Evolutionary conservation across 1,140 invertebrate species (phyloP), one percentile per base, ranked within the genome.

Genomic region (Drosophila azteca): DNA sequence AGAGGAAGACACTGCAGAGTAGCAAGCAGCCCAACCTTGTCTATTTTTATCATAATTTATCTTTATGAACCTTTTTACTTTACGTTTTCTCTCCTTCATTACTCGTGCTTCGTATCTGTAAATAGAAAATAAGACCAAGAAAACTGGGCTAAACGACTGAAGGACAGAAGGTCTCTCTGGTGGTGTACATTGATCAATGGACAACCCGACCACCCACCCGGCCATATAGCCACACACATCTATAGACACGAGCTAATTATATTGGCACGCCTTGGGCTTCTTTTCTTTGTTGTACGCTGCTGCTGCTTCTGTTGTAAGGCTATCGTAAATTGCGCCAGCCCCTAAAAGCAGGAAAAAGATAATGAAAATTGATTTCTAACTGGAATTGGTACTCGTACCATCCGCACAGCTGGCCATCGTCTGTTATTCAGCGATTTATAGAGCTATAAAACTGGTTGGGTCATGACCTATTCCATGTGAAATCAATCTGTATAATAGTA

Each of bases 311-410:
- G 26, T 11, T 15, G 13, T 59, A 26, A 26, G 17, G 54, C 15
- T 41, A 48, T 53, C 61, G 70, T 74, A 66, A 58, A 74, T 74
- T 74, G 67, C 75, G 52, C 22, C 58, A 46, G 59, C 70, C 69
- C 62, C 64, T 43, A 88, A 87, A 88, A 83, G 83, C 50, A 74
- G 77, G 64, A 77, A 50, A 50, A 26, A 65, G 79, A 87, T 77
- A 84, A 87, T 73, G 52, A 54, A 66, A 67, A 85, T 85, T 84
- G 82, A 85, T 87, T 84, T 87, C 59, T 31, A 77, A 65, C 57
- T 71, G 59, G 54, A 55, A 45, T 46, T 46, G 17, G 31, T 26
- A 26, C 24, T 26, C 24, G 24, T 57, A 31, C 63, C 66, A 57
- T 69, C 35, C 68, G 43, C 44, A 17, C 13, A 7, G 17, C 35